Conservation (phyloP, 2,888 invertebrate species). For the Ormia ochracea region DNA sequence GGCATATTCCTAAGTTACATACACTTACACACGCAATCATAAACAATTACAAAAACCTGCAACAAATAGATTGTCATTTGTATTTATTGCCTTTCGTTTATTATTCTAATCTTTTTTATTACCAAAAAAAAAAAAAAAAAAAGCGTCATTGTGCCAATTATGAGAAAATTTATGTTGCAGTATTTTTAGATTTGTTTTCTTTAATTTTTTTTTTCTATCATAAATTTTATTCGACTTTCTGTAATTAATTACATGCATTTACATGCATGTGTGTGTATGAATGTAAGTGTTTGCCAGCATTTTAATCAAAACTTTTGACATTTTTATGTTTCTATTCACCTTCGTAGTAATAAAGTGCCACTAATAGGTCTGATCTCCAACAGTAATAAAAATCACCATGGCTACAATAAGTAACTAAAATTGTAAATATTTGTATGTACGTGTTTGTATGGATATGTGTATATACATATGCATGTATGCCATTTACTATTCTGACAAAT, state of each 20-base stretch:
- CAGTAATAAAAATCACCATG: too few relatives aligned
- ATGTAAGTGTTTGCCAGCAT: conserved; percentile 65
- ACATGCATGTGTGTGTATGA: too few relatives aligned
- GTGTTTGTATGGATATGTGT: too few relatives aligned
- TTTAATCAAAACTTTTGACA: conserved; percentile 67
- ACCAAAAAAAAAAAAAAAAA: too few relatives aligned
- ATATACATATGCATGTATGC: too few relatives aligned
- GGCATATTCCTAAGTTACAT: too few relatives aligned
- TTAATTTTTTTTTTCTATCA: conserved; percentile 56
- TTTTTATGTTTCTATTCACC: conserved; percentile 60
- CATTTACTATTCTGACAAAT: too few relatives aligned
- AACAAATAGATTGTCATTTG: neutral
- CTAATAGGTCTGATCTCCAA: neutral
- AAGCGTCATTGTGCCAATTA: neutral
- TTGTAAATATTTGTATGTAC: too few relatives aligned
- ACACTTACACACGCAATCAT: too few relatives aligned
- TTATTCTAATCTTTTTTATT: neutral
- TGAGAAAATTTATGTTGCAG: neutral
- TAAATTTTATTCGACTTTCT: conserved; percentile 4
- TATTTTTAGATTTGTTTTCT: conserved; percentile 48
- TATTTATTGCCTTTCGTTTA: neutral
- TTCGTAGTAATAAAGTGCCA: neutral
- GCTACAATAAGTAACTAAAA: too few relatives aligned
- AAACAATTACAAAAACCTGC: neutral
- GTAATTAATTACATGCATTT: conserved; percentile 43